A percentile compares a stretch with the other conserved stretches of the same genome.
These are phyloP conservation scores for Mormyrops boulengeri DNA, from an alignment of 2,797 vertebrate genomes.

Conservation along the genomic window DNA sequence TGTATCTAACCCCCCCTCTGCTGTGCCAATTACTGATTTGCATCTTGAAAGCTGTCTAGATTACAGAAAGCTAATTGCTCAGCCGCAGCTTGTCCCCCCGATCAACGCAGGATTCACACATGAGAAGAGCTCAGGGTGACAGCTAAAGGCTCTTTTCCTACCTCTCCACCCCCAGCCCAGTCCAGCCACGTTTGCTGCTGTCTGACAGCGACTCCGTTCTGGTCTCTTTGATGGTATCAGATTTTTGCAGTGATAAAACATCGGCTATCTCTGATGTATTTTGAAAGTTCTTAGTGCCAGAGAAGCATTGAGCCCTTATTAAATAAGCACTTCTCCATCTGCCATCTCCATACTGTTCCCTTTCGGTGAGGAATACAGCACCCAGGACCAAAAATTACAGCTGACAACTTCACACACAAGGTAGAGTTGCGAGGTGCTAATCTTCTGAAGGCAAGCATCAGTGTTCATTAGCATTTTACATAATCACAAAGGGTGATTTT, in stretches of 20 bases:
- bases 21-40: conserved; percentile 10
- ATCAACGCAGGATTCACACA: neutral
- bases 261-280: neutral
- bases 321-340: neutral
- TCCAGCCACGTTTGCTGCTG: neutral
- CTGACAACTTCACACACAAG: conserved; percentile 1
- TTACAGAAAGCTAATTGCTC: conserved; percentile 3
- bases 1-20: neutral
- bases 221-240: neutral
- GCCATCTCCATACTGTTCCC: neutral
- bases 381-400: neutral
- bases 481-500: neutral
- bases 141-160: neutral
- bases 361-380: neutral
- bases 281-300: neutral
- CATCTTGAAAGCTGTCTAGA: neutral
- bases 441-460: conserved; percentile 2
- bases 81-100: neutral
- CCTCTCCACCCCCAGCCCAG: neutral
- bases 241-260: neutral
- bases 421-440: neutral
- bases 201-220: neutral
- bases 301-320: neutral
- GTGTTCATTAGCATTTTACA: conserved; percentile 7
- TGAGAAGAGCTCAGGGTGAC: neutral